Evolutionary conservation across 2,113 vertebrate genomes (phyloP).

Genomic region (Zeus faber): DNA sequence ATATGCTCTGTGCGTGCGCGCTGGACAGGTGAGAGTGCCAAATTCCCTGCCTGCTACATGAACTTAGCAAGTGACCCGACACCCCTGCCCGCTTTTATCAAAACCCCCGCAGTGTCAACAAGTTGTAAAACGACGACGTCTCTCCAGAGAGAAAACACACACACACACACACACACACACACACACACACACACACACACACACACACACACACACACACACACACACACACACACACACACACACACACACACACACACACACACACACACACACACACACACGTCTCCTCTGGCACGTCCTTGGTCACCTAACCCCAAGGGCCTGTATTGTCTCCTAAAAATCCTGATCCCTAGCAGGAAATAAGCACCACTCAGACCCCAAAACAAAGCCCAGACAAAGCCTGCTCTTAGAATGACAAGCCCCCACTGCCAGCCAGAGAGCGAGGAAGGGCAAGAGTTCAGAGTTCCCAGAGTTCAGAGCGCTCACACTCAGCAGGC

Average conservation of each 20-base stretch:
- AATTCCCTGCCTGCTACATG: slow-evolving; percentile 22
- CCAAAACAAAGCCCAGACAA: slow-evolving; percentile 51
- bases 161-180: slow-evolving; percentile 13
- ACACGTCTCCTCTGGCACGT: slow-evolving; percentile 36
- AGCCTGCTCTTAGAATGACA: slow-evolving; percentile 45
- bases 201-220: slow-evolving; percentile 1
- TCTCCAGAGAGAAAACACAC: no score
- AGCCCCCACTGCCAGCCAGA: slow-evolving; percentile 33
- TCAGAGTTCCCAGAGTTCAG: slow-evolving; percentile 57
- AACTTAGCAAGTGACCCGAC: slow-evolving; percentile 36
- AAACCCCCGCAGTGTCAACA: slow-evolving; percentile 52
- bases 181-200: slow-evolving; percentile 38
- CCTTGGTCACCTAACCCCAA: slow-evolving; percentile 45
- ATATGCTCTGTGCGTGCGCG: no score
- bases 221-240: slow-evolving; percentile 16
- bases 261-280: slow-evolving; percentile 10
- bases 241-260: slow-evolving; percentile 14
- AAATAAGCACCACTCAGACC: slow-evolving; percentile 60
- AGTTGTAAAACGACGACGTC: slow-evolving; percentile 39
- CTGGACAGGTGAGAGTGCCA: neutral
- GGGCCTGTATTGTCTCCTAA: slow-evolving; percentile 53
- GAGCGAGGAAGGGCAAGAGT: slow-evolving; percentile 38
- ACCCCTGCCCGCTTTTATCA: slow-evolving; percentile 29
- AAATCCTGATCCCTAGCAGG: slow-evolving; percentile 61
- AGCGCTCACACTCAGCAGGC: slow-evolving; percentile 16